Base-by-base conservation (phyloP, 2,888 invertebrate genomes). In the Sceliomorpha sp. region DNA sequence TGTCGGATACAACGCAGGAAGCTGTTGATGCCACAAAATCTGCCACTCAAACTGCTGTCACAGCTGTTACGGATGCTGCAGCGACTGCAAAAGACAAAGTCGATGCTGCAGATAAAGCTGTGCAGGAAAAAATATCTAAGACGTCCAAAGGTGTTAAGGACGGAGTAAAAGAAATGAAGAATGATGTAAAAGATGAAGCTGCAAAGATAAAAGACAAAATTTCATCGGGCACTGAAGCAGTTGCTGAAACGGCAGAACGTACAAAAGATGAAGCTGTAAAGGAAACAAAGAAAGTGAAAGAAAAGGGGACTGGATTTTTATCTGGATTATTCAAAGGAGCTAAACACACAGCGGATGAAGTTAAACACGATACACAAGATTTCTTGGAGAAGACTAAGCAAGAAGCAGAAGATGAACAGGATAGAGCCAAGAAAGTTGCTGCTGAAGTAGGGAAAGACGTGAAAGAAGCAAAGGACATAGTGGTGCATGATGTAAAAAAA, bases 401-500 rank as follows among this genome's bases (percentile, higher is more conserved):
- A 4, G 45, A 59, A 31, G 34, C 32, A 12, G 70, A 67, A 24
- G 71, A 64, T 13, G 76, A 76, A 47, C 75, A 72, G 42, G 79
- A 83, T 67, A 29, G 42, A 1, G 14, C 44, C 31, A 45, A 39
- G 27, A 15, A 70, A 9, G 45, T n/a, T 37, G 62, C 62, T 8
- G 31, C 39, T 37, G 31, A 44, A 9, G 34, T 44, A 17, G 27
- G 34, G 0, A 68, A 47, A 40, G 73, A 56, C n/a, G 2, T 60
- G 1, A 75, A 75, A 40, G 51, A 29, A 4, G 27, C 14, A 8
- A 44, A 59, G 45, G 70, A 74, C 1, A 72, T 73, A 62, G 29
- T 55, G 5, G 42, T 59, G 0, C 74, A 75, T 4, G 71, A 72
- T 8, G 69, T 66, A 0, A 77, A 70, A 14, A 76, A 78, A 29